These are phyloP conservation scores for Epinotia bilunana DNA, from an alignment of 2,888 invertebrate species.

Conservation along the genomic window DNA sequence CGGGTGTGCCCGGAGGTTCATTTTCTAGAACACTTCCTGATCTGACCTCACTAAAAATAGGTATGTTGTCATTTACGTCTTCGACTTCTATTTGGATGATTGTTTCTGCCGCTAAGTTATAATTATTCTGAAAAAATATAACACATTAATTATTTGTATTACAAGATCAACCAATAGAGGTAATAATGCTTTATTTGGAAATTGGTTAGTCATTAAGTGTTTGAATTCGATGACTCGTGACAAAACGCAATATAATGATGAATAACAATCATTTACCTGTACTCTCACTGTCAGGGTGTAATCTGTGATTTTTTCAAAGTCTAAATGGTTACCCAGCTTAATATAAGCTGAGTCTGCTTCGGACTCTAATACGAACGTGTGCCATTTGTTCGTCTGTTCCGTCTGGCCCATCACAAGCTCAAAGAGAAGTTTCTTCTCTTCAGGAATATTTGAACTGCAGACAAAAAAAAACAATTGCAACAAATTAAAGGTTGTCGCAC, in stretches of 20 bases:
- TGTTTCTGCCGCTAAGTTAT: conserved; percentile 91
- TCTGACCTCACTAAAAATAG: conserved; percentile 91
- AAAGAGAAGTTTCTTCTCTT: conserved; percentile 90
- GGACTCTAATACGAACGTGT: conserved; percentile 89
- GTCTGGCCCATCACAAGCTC: conserved; percentile 92
- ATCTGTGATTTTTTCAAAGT: conserved; percentile 93
- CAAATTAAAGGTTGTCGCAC: neutral
- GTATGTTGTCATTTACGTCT: conserved; percentile 97
- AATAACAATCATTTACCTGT: conserved; percentile 70
- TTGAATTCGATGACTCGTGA: neutral
- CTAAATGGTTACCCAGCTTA: conserved; percentile 89
- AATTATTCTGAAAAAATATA: conserved; percentile 86
- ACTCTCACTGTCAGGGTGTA: conserved; percentile 93
- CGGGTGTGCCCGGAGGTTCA: conserved; percentile 91
- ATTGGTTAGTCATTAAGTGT: no score
- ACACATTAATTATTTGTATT: conserved; percentile 3
- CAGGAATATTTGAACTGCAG: conserved; percentile 89
- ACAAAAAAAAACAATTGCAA: conserved; percentile 38
- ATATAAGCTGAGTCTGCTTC: conserved; percentile 89
- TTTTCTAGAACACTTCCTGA: conserved; percentile 94
- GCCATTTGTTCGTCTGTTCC: conserved; percentile 93
- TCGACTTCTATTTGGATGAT: conserved; percentile 90
- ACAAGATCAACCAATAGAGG: neutral
- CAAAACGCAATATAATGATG: neutral
- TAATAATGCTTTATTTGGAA: no score